phyloP scores from a whole-genome alignment of 1,140 invertebrate genomes.

The Chelonus insularis region DNA sequence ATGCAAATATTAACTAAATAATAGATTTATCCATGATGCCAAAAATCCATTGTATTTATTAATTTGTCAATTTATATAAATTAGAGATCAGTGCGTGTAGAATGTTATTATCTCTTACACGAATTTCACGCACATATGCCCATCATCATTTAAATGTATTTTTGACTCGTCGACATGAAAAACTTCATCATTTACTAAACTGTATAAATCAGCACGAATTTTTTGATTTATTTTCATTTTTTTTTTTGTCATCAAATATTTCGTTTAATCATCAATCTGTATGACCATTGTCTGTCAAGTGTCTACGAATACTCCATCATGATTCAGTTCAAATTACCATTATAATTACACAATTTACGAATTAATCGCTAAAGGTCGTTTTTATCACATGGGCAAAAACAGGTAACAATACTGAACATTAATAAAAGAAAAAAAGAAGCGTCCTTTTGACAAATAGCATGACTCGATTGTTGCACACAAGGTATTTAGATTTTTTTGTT shows the following conservation, averaged over 20 bases:
- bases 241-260: background rate
- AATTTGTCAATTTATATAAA: too few relatives aligned
- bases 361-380: background rate
- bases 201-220: conserved; percentile 22
- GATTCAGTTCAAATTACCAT: too few relatives aligned
- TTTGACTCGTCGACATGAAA: conserved; percentile 17
- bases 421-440: conserved; percentile 50
- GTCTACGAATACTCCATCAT: too few relatives aligned
- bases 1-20: too few relatives aligned
- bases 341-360: too few relatives aligned
- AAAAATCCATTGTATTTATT: background rate
- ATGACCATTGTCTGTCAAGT: conserved; percentile 47
- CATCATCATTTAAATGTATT: conserved; percentile 28
- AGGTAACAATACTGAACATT: conserved; percentile 33
- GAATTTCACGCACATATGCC: conserved; percentile 28
- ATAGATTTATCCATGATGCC: too few relatives aligned
- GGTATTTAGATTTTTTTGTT: conserved; percentile 25
- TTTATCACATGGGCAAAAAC: conserved; percentile 35
- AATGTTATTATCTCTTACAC: conserved; percentile 5
- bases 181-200: background rate
- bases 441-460: conserved; percentile 51
- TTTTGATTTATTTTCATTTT: conserved; percentile 10
- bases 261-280: conserved; percentile 49
- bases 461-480: conserved; percentile 44
- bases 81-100: too few relatives aligned